Evolutionary conservation across 1,140 invertebrate species (phyloP), one percentile per base, ranked within the genome.

Genomic region (Lucilia cuprina): DNA sequence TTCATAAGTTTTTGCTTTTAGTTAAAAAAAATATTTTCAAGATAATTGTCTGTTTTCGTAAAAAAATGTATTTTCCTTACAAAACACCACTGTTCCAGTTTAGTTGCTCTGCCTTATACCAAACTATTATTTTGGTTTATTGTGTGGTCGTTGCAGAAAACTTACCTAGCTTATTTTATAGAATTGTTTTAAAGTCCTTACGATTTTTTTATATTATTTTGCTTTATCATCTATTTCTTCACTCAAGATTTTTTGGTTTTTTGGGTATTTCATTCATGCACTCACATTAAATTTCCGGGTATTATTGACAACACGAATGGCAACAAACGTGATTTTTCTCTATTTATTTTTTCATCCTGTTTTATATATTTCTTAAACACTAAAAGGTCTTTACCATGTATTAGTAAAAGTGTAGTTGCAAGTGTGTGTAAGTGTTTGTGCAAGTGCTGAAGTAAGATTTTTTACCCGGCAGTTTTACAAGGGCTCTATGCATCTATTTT

Each of bases 291-390:
- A 70, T 70, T 70, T 70, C 60, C 65, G 65, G 65, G 65, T 70
- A 70, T 70, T 70, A 70, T 70, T 70, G 65, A 70, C 65, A 70
- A 70, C 65, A 70, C 65, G 65, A 70, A 70, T 70, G 65, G 65
- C 19, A 70, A 25, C 65, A 70, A 70, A 70, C 65, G 65, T 70
- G 65, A 70, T 70, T 70, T 70, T 70, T 70, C 65, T 70, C 65
- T 70, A 70, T 70, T 70, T 70, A 70, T 19, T 21, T 21, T 30
- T 70, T 70, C 19, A 70, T 70, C 65, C 65, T 70, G 65, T 70
- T 70, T 70, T 70, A 70, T 70, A 25, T 70, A 19, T 70, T 70
- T 70, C n/a, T 70, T 70, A 25, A 70, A 70, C 19, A 70, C 55
- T n/a, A 60, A 17, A 60, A n/a, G 55, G 65, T 70, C 65, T 70